These are phyloP conservation scores for Lampropteryx suffumata DNA, from an alignment of 2,888 invertebrate species.

Conservation along the genomic window DNA sequence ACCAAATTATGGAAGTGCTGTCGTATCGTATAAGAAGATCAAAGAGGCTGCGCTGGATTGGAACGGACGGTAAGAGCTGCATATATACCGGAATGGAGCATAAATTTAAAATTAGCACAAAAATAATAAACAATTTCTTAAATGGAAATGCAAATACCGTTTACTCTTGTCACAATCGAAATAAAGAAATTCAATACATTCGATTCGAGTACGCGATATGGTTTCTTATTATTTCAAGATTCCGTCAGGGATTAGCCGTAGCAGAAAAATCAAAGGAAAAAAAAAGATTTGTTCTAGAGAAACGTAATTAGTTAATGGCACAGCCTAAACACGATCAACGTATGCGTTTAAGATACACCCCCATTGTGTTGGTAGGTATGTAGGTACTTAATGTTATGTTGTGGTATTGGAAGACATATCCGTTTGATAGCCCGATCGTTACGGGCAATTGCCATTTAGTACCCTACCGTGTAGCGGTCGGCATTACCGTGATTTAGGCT, in stretches of 20 bases:
- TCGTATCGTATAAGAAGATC: too few species aligned
- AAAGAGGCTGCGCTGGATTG: too few species aligned
- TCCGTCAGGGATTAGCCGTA: background rate
- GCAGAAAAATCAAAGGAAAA: conserved; percentile 2
- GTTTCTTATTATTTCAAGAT: background rate
- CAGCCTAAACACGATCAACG: conserved; percentile 16
- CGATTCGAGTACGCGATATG: too few species aligned
- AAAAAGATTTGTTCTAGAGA: conserved; percentile 14
- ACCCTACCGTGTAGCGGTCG: conserved; percentile 20
- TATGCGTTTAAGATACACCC: conserved; percentile 21
- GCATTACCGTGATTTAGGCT: conserved; percentile 23
- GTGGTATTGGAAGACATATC: conserved; percentile 28
- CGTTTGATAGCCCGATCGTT: conserved; percentile 27
- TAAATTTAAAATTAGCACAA: too few species aligned
- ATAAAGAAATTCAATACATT: too few species aligned
- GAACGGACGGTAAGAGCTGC: too few species aligned
- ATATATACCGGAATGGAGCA: too few species aligned
- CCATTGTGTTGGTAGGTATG: background rate
- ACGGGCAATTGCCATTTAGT: conserved; percentile 23
- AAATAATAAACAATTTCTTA: too few species aligned
- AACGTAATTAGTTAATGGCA: conserved; percentile 24
- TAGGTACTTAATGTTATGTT: conserved; percentile 21
- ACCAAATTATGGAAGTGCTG: too few species aligned
- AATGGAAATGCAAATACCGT: too few species aligned
- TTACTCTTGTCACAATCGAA: too few species aligned